Evolutionary conservation across 2,113 vertebrate genomes (phyloP), one percentile per base, ranked within the genome.

Genomic region (Dasypus novemcinctus): DNA sequence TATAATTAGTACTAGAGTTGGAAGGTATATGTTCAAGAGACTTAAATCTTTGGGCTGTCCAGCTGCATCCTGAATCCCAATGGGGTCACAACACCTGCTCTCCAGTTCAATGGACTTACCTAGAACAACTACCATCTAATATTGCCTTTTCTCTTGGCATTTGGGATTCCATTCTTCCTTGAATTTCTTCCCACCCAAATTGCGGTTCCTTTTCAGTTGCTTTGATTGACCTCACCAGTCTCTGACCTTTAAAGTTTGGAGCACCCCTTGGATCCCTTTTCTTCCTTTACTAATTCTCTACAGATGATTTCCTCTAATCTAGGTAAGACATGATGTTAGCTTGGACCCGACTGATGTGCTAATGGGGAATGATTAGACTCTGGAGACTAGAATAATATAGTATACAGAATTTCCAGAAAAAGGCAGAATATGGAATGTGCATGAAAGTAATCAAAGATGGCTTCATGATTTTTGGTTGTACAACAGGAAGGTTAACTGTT

Each of bases 191-290:
- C 14, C 1, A 41, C 0, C 7, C 10, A 52, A 63, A 33, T n/a
- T 5, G 6, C 20, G 68, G 9, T 66, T 52, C 36, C 18, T 69
- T 61, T 31, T 27, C 4, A 46, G 38, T 68, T 59, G 84, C 29
- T 23, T 84, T 61, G n/a, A 4, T 13, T 49, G 27, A 84, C 54
- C 11, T 43, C 29, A 57, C 41, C 1, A 63, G 8, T 90, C 41
- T 12, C 10, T 82, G 46, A 57, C 0, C 7, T 49, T 25, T 64
- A 38, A 90, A 46, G 5, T 46, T 18, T 33, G 25, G 38, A 5
- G 8, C 20, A 29, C 1, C 2, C 1, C 4, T 46, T 57, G 23
- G 20, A 31, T 31, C 1, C 1, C 43, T 36, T 54, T 33, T 49
- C 1, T 76, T 5, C 41, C 31, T 71, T 8, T 33, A n/a, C 21